Evolutionary conservation across 2,888 invertebrate species (phyloP).

Genomic region (Rhaphigaster nebulosa): DNA sequence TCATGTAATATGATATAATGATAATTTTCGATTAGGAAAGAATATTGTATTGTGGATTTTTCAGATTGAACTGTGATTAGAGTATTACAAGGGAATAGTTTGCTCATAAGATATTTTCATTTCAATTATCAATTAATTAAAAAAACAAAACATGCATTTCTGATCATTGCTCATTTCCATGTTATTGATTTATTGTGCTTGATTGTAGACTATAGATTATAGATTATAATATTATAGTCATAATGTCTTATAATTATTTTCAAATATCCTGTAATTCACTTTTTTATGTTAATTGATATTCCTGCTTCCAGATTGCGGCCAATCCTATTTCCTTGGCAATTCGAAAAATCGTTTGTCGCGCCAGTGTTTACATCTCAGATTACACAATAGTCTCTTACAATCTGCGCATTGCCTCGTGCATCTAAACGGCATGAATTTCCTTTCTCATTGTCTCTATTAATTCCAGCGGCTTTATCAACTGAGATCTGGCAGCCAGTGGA

Average conservation of each 20-base stretch:
- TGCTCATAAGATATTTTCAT: too few species aligned
- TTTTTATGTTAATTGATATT: not conserved
- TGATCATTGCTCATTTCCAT: not conserved
- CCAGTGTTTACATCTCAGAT: not conserved
- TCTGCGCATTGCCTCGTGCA: not conserved
- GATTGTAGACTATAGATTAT: not conserved
- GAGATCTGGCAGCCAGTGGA: not conserved
- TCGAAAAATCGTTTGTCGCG: slow-evolving; percentile 1
- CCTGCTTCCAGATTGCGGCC: not conserved
- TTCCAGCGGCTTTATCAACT: not conserved
- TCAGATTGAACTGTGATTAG: too few species aligned
- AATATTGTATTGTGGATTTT: too few species aligned
- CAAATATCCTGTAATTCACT: not conserved
- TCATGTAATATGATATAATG: too few species aligned
- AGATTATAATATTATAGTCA: too few species aligned
- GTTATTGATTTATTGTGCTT: not conserved
- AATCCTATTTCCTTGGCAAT: not conserved
- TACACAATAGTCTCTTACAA: not conserved
- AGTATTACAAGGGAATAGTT: too few species aligned
- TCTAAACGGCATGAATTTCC: not conserved
- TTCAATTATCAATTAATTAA: too few species aligned
- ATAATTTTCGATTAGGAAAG: too few species aligned
- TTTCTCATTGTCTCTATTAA: not conserved
- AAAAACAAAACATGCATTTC: too few species aligned
- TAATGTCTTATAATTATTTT: not conserved